Conservation (phyloP, 2,888 invertebrate species). For the Eupithecia abbreviata region DNA sequence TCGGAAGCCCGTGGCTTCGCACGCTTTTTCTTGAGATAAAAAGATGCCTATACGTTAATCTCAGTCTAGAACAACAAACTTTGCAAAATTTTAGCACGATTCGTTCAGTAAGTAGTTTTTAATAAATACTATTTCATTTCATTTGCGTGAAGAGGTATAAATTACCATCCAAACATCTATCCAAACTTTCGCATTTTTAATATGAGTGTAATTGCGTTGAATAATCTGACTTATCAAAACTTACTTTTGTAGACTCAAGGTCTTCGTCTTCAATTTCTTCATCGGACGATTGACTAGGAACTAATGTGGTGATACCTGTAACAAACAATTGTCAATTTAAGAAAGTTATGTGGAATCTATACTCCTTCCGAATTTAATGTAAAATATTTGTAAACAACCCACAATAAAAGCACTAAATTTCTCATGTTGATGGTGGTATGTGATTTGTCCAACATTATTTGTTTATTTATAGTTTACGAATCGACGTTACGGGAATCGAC, state of each 20-base stretch:
- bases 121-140: no score
- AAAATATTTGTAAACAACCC: no score
- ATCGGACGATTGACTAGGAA: constrained; percentile 57
- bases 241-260: constrained; percentile 63
- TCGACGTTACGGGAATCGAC: no score
- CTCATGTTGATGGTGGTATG: no score
- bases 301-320: constrained; percentile 57
- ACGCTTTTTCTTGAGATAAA: not conserved
- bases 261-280: constrained; percentile 73
- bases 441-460: no score
- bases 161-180: not conserved
- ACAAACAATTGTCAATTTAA: constrained; percentile 10
- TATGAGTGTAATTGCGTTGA: not conserved
- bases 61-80: not conserved
- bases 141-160: not conserved
- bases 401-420: no score
- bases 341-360: not conserved
- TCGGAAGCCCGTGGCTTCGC: not conserved
- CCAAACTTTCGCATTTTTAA: not conserved
- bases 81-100: not conserved
- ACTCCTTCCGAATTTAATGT: no score
- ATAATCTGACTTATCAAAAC: constrained; percentile 4
- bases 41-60: not conserved
- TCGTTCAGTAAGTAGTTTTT: not conserved
- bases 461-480: no score